These are phyloP conservation scores for Drosophila chauvacae DNA, from an alignment of 1,140 invertebrate genomes.

Conservation along the genomic window DNA sequence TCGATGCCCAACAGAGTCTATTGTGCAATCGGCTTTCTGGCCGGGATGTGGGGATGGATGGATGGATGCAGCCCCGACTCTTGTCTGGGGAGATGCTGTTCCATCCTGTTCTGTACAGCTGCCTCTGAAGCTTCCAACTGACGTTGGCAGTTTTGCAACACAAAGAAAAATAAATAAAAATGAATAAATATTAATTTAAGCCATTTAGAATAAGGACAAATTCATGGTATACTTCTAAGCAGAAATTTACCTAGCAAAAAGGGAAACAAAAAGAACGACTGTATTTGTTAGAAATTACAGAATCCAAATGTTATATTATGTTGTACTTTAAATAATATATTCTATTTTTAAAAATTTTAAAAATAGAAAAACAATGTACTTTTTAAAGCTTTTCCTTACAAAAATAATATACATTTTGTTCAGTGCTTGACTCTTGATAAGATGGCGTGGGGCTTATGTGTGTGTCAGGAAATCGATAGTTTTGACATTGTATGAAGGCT, in stretches of 20 bases:
- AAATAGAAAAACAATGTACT: too few relatives aligned
- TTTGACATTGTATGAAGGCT: conserved; percentile 68
- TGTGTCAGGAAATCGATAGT: conserved; percentile 75
- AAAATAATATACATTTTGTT: neutral
- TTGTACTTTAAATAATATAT: neutral
- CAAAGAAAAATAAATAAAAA: neutral
- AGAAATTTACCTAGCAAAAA: neutral
- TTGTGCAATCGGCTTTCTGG: conserved; percentile 39
- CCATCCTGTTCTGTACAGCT: conserved; percentile 18
- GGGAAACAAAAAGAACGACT: neutral
- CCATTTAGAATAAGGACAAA: too few relatives aligned
- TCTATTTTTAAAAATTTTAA: neutral
- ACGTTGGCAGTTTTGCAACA: conserved; percentile 44
- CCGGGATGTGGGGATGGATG: conserved; percentile 2
- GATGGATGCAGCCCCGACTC: conserved; percentile 4
- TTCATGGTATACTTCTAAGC: neutral
- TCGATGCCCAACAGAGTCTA: conserved; percentile 40
- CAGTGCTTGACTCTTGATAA: conserved; percentile 10
- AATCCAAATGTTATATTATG: neutral
- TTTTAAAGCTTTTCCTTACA: too few relatives aligned
- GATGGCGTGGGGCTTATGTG: conserved; percentile 7
- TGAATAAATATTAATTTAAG: neutral
- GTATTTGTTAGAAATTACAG: neutral
- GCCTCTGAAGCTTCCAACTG: conserved; percentile 19
- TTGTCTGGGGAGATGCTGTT: conserved; percentile 26